Evolutionary conservation across 2,888 invertebrate species (phyloP), one percentile per base, ranked within the genome.

Genomic region (Glaucopsyche alexis): DNA sequence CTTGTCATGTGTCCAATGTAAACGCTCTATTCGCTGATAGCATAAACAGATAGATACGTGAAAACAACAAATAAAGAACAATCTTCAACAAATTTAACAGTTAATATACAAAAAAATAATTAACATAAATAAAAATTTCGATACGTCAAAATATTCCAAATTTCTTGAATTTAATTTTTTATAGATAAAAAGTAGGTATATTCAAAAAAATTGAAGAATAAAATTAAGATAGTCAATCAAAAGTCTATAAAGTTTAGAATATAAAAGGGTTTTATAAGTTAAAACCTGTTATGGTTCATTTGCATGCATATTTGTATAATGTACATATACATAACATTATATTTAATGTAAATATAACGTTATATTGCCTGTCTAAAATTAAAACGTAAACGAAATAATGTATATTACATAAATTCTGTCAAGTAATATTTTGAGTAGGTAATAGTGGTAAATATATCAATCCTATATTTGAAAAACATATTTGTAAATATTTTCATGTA

Each of bases 391-490:
- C 7, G 42, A 7, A 42, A 55, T 19, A 16, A 19, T 55, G 55
- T 55, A 19, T 55, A 55, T 19, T 60, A 29, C 60, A 60, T 47
- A 60, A 60, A 5, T 29, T 60, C 29, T 29, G 60, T 60, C 29
- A 60, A 60, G 55, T 67, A 67, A 47, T 49, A 69, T 67, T 14
- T 19, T 9, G 64, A 19, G 29, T 60, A 64, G 64, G 45, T 49
- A 49, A 69, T 66, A 69, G 69, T 69, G 69, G 69, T 69, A 60
- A 60, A 69, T 29, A 69, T 69, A 69, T 69, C 19, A 49, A 45
- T 69, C 49, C 29, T 69, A 69, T 69, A 66, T 42, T 55, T 40
- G 14, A 49, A 45, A 69, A 29, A 47, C 45, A 69, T 14, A 49
- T 69, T 69, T 69, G 69, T 69, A 69, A 69, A 69, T 69, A 49